These are phyloP conservation scores for Phocoena sinus DNA, from an alignment of 2,113 vertebrate genomes.

Conservation along the genomic window DNA sequence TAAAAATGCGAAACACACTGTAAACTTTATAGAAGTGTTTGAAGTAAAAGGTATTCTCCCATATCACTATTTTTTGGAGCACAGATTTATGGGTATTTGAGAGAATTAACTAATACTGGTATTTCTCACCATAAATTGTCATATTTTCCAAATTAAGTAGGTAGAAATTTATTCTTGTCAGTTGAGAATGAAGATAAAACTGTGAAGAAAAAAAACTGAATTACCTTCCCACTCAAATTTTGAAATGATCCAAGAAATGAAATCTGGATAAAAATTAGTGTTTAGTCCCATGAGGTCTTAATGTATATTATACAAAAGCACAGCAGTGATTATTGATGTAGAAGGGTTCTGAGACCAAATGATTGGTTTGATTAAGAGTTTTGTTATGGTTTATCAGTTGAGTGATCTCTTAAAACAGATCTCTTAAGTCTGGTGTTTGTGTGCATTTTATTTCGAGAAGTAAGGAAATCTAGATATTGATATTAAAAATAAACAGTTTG, in stretches of 20 bases:
- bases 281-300: not conserved
- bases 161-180: conserved; percentile 12
- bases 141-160: not conserved
- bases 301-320: not conserved
- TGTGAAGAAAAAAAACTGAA: not conserved
- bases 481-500: conserved; percentile 34
- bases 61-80: not conserved
- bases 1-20: not conserved
- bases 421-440: not conserved
- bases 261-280: not conserved
- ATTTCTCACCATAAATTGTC: not conserved
- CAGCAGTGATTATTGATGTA: not conserved
- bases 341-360: not conserved
- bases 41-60: not conserved
- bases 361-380: not conserved
- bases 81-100: not conserved
- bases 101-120: not conserved
- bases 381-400: not conserved
- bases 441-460: conserved; percentile 4
- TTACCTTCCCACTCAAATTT: not conserved
- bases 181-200: not conserved
- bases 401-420: not conserved
- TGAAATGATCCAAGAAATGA: not conserved
- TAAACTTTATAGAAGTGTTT: not conserved
- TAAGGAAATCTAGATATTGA: conserved; percentile 3